Percentiles rank a stretch among this genome's conserved stretches.
phyloP scores from a whole-genome alignment of 2,888 invertebrate genomes.

The Anarsia innoxiella region DNA sequence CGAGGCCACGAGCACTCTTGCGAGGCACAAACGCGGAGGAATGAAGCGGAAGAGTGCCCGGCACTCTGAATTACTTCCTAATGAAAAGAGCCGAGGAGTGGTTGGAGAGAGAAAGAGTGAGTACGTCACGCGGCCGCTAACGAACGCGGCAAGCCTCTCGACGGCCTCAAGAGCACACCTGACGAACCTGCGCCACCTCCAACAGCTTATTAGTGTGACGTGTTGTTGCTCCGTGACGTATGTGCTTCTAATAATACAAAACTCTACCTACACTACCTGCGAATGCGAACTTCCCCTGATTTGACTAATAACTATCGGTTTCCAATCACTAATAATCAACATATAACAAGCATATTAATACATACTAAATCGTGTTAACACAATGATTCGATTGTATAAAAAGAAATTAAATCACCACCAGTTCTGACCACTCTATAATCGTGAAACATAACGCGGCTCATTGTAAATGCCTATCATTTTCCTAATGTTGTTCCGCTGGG shows the following conservation, averaged over 20 bases:
- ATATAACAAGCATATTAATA: too few relatives aligned
- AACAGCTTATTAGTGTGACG: slow-evolving; percentile 35
- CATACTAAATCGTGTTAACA: too few relatives aligned
- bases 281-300: too few relatives aligned
- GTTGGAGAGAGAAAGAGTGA: slow-evolving; percentile 27
- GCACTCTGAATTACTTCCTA: slow-evolving; percentile 74
- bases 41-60: slow-evolving; percentile 70
- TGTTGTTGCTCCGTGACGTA: slow-evolving; percentile 2
- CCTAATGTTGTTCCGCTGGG: too few relatives aligned
- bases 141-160: slow-evolving; percentile 63
- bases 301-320: too few relatives aligned
- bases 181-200: slow-evolving; percentile 2
- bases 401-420: too few relatives aligned
- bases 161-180: slow-evolving; percentile 40
- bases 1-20: slow-evolving; percentile 59
- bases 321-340: too few relatives aligned
- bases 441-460: too few relatives aligned
- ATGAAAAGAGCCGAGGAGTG: slow-evolving; percentile 71
- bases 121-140: slow-evolving; percentile 67
- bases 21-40: slow-evolving; percentile 62
- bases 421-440: too few relatives aligned
- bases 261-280: too few relatives aligned
- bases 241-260: slow-evolving; percentile 2
- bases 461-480: too few relatives aligned
- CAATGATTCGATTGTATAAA: too few relatives aligned